Evolutionary conservation across 2,113 vertebrate species (phyloP).

Genomic region (Dromiciops gliroides): DNA sequence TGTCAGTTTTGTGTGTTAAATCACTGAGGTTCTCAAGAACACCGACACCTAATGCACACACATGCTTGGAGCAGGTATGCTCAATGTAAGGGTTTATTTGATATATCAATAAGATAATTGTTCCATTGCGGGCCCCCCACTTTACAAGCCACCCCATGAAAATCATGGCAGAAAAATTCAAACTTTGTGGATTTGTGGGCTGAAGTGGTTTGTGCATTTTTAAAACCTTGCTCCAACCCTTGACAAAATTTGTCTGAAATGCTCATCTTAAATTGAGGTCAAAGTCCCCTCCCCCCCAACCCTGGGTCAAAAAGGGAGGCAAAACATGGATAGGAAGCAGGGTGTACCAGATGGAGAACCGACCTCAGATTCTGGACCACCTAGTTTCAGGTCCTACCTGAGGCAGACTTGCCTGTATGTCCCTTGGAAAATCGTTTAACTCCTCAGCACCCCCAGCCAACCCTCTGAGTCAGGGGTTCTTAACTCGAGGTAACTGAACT

Average conservation of each 20-base stretch:
- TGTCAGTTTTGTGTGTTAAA: neutral
- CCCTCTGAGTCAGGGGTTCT: neutral
- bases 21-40: neutral
- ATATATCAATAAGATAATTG: neutral
- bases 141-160: neutral
- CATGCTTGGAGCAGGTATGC: neutral
- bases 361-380: neutral
- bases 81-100: neutral
- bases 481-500: neutral
- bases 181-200: neutral
- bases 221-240: neutral
- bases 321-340: neutral
- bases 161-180: neutral
- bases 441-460: neutral
- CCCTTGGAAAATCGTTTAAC: neutral
- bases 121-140: neutral
- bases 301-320: neutral
- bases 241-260: neutral
- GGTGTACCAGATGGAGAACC: neutral
- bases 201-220: neutral
- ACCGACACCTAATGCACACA: neutral
- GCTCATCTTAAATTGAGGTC: neutral
- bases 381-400: neutral
- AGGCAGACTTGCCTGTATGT: neutral
- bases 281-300: neutral